Base-by-base conservation (phyloP, 2,888 invertebrate genomes). In the Anaspis maculata region DNA sequence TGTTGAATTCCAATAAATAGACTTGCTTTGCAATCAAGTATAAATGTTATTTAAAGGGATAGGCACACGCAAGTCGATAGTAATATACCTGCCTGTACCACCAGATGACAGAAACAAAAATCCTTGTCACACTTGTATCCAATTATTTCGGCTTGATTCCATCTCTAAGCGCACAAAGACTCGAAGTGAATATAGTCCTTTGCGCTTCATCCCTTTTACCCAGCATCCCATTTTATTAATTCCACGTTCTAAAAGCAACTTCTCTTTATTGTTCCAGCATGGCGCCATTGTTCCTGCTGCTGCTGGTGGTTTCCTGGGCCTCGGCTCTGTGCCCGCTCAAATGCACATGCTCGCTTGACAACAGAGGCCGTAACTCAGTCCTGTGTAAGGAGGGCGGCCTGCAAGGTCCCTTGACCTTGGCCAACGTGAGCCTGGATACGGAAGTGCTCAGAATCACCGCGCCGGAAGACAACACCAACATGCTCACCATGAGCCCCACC, bases 401-500 rank as follows among this genome's bases (percentile, higher is more conserved):
- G 68, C 68, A 64, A 33, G 67, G 71, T 13, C 57, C 69, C 1
- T 69, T 85, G 16, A 81, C 82, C 9, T 67, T 79, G 11, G 68
- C 71, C 42, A 66, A 69, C 38, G 70, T 85, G 56, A 69, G 70
- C 42, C 73, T 77, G 1, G 47, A 53, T 14, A 59, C 59, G 13
- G 75, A 80, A 58, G 69, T 81, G 3, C 70, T 87, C 29, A 66
- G 74, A 44, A 79, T 86, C 41, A 69, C 76, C 1, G 81, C 83
- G 0, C 83, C 84, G 0, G 65, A 71, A 22, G 66, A 68, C 35
- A 63, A 64, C 42, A 69, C 70, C 13, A 83, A 83, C 57, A 64
- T 69, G 30, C 69, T 86, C 28, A 79, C 79, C 13, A 79, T 86
- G 48, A 83, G 83, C 12, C 80, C 83, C 4, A 75, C 79, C 22